Conservation (phyloP, 1,140 invertebrate species). For the Nilaparvata lugens region DNA sequence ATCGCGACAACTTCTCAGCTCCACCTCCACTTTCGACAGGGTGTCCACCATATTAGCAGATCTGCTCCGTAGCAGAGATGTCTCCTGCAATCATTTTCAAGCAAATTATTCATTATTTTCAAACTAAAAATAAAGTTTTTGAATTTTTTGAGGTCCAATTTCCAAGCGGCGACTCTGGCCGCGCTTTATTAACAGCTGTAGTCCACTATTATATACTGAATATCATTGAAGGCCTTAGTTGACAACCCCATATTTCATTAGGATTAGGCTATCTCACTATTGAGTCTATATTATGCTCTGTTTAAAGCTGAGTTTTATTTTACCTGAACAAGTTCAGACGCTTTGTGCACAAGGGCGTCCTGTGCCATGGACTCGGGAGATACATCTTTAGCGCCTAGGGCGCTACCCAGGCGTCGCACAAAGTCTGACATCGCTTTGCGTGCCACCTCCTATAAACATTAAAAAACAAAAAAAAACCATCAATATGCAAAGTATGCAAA, state of each 20-base stretch:
- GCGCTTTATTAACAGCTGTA: no score
- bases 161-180: no score
- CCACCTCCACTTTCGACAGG: conserved; percentile 50
- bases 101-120: background rate
- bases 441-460: conserved; percentile 38
- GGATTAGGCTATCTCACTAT: background rate
- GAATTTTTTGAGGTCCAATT: no score
- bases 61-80: conserved; percentile 40
- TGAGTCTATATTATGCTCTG: background rate
- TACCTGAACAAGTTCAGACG: conserved; percentile 56
- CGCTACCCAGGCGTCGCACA: conserved; percentile 51
- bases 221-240: no score
- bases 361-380: conserved; percentile 35
- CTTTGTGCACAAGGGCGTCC: conserved; percentile 57
- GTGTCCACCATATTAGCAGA: conserved; percentile 48
- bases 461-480: no score
- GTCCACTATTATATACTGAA: no score
- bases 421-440: conserved; percentile 50
- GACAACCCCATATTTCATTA: no score
- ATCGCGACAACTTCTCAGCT: conserved; percentile 53
- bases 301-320: no score
- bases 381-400: conserved; percentile 47
- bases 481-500: no score
- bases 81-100: conserved; percentile 33
- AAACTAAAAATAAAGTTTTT: no score